Evolutionary conservation across 2,888 invertebrate genomes (phyloP), one percentile per base, ranked within the genome.

Genomic region (Macropis europaea): DNA sequence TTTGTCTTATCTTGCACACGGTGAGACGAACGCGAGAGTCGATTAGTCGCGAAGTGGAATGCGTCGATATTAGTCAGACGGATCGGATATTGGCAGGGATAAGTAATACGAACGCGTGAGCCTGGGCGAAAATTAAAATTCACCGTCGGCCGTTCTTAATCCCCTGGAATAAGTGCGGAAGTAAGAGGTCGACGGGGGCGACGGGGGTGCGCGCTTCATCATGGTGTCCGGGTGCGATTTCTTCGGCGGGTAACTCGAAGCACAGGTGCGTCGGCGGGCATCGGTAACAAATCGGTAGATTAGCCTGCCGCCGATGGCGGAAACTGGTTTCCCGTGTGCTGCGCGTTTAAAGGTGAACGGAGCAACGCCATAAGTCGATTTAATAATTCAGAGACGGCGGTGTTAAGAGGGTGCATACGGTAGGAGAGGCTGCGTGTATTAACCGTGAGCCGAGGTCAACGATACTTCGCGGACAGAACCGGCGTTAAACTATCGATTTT

Each of bases 221-320:
- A 50, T 60, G 32, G 6, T 24, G 17, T 13, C 48, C 59, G 54
- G 3, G 53, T 48, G 26, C 17, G n/a, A n/a, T 34, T 47, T 52
- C 53, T 48, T 42, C 42, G 32, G 60, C 48, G 54, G 56, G 72
- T 62, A 68, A 71, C 71, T 28, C 54, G 67, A 48, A 60, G 78
- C 78, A 60, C 77, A 78, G 77, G 77, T 78, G 77, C 78, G 53
- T 66, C 76, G n/a, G 56, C 54, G 50, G 59, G 28, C 64, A 53
- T 66, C 62, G 66, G 62, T 68, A 72, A 78, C 78, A 75, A 78
- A 78, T 78, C 78, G 78, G 22, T 66, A 62, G 72, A 78, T 78
- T 76, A 78, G 60, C 72, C 48, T 64, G 59, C 59, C 75, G 47
- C n/a, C n/a, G n/a, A n/a, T n/a, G 59, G 42, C 72, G 47, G n/a